phyloP scores from a whole-genome alignment of 2,113 vertebrate species.

The Geococcyx californianus region DNA sequence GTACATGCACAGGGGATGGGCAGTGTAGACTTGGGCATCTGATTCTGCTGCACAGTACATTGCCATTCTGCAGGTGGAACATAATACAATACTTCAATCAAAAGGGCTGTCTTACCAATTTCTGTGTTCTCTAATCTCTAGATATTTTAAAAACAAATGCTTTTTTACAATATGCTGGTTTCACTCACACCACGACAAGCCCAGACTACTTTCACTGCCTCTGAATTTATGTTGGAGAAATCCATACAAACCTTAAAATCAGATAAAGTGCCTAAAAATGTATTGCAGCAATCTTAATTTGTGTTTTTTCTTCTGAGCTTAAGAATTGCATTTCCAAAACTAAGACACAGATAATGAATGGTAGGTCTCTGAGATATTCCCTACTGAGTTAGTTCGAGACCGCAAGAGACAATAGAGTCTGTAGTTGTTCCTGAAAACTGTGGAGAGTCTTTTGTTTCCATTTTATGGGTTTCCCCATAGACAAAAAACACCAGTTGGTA shows the following conservation, averaged over 20 bases:
- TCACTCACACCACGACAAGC: background rate
- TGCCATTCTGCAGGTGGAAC: conserved; percentile 76
- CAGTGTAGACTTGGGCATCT: conserved; percentile 81
- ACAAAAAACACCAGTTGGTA: conserved; percentile 21
- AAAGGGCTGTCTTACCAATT: background rate
- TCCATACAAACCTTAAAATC: background rate
- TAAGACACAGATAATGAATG: conserved; percentile 35
- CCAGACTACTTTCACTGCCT: background rate
- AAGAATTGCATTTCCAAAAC: conserved; percentile 21
- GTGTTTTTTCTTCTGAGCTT: background rate
- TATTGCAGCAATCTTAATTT: background rate
- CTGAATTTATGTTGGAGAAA: background rate
- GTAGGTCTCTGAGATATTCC: conserved; percentile 18
- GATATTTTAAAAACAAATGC: background rate
- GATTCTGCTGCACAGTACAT: conserved; percentile 82
- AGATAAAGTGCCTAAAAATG: background rate
- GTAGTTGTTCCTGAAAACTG: conserved; percentile 59
- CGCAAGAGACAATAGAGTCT: background rate
- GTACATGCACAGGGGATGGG: conserved; percentile 75
- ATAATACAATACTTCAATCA: background rate
- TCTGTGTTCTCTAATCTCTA: background rate
- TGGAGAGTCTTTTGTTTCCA: conserved; percentile 42
- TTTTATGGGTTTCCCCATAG: conserved; percentile 41
- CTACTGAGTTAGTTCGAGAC: conserved; percentile 38
- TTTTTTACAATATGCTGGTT: background rate